These are phyloP conservation scores for Mechanitis messenoides DNA, from an alignment of 2,888 invertebrate genomes.

Conservation along the genomic window DNA sequence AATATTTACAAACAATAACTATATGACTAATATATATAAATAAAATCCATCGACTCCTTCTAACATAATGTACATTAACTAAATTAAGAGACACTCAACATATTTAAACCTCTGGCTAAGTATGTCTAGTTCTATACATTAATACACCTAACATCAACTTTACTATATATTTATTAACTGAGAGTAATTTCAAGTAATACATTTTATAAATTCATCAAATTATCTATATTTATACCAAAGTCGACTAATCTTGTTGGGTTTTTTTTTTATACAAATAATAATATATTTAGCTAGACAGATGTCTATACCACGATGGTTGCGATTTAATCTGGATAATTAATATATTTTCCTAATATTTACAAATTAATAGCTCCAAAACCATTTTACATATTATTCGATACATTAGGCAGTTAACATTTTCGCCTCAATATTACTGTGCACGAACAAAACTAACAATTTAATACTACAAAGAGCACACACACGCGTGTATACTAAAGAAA, in stretches of 20 bases:
- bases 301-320: not conserved
- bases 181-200: no score
- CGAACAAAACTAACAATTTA: conserved; percentile 58
- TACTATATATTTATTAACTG: no score
- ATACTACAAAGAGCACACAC: conserved; percentile 62
- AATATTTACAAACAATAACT: conserved; percentile 73
- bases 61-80: conserved; percentile 58
- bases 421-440: conserved; percentile 49
- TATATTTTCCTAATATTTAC: conserved; percentile 54
- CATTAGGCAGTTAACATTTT: conserved; percentile 40
- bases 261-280: no score
- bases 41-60: conserved; percentile 75
- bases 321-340: conserved; percentile 14
- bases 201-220: no score
- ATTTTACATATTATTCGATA: conserved; percentile 40
- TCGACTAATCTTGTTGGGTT: no score
- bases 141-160: no score
- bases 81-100: no score
- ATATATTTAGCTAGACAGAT: not conserved
- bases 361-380: conserved; percentile 52
- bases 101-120: no score
- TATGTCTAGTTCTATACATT: no score
- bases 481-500: conserved; percentile 68
- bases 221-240: no score
- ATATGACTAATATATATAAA: conserved; percentile 70